phyloP scores from a whole-genome alignment of 1,140 invertebrate genomes.

The Euschistus heros region DNA sequence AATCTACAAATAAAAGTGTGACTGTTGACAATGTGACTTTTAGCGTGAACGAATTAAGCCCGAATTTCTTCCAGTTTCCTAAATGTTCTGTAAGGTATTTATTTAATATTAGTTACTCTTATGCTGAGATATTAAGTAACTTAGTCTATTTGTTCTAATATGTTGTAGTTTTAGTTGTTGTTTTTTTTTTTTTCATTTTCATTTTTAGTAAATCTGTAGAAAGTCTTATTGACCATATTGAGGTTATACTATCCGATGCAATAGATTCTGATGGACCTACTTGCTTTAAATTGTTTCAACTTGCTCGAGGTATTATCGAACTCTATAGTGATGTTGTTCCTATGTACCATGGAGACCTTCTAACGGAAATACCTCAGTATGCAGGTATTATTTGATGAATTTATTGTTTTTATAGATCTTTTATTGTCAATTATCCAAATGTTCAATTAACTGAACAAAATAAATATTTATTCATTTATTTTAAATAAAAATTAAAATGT shows the following conservation, averaged over 20 bases:
- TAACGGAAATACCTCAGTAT: background rate
- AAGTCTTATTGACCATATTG: background rate
- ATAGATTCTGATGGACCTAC: background rate
- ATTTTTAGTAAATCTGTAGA: conserved; percentile 1
- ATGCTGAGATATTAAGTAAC: no score
- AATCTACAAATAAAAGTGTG: background rate
- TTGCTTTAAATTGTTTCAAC: background rate
- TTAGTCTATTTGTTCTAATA: no score
- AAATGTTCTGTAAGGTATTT: conserved; percentile 52
- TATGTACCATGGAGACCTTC: background rate
- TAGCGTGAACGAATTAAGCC: conserved; percentile 10
- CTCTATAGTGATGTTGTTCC: background rate
- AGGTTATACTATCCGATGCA: background rate
- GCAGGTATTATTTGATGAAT: background rate
- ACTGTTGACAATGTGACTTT: background rate
- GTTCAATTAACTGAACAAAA: no score
- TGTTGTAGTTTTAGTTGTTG: no score
- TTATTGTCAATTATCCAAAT: no score
- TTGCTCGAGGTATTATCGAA: background rate
- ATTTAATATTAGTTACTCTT: background rate
- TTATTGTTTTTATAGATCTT: no score
- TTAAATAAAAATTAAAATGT: no score
- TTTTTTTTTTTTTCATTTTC: background rate
- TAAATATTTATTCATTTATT: no score
- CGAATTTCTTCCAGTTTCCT: conserved; percentile 37